These are phyloP conservation scores for Stratiomys singularior DNA, from an alignment of 2,888 invertebrate genomes.

Conservation along the genomic window DNA sequence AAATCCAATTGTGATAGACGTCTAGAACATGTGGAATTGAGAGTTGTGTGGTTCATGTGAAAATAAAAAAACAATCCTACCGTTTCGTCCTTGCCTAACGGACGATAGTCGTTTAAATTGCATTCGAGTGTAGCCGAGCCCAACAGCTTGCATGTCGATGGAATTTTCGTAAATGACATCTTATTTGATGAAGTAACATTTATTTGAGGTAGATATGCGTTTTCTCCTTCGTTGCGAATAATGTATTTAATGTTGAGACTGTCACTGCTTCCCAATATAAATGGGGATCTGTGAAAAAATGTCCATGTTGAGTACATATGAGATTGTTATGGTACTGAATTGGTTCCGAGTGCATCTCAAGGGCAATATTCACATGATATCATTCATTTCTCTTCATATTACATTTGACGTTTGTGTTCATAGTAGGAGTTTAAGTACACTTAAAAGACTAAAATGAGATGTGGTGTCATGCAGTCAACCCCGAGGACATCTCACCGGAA, in stretches of 20 bases:
- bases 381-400: too few relatives aligned
- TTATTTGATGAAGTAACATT: constrained; percentile 65
- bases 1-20: constrained; percentile 59
- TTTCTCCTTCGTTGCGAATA: constrained; percentile 66
- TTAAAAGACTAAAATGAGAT: too few relatives aligned
- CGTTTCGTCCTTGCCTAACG: constrained; percentile 58
- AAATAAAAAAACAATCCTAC: constrained; percentile 10
- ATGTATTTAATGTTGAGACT: constrained; percentile 61
- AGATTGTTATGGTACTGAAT: background rate
- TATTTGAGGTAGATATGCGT: constrained; percentile 67
- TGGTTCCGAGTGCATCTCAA: too few relatives aligned
- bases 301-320: background rate
- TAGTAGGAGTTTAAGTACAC: too few relatives aligned
- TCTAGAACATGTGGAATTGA: constrained; percentile 38
- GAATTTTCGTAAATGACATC: constrained; percentile 61
- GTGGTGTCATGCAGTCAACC: too few relatives aligned
- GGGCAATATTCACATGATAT: too few relatives aligned
- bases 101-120: constrained; percentile 61
- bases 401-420: too few relatives aligned
- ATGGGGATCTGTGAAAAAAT: constrained; percentile 59
- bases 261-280: constrained; percentile 61
- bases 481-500: too few relatives aligned
- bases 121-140: constrained; percentile 58
- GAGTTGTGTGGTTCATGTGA: background rate
- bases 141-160: constrained; percentile 59